phyloP scores from a whole-genome alignment of 2,888 invertebrate species.

The Pomacea canaliculata region DNA sequence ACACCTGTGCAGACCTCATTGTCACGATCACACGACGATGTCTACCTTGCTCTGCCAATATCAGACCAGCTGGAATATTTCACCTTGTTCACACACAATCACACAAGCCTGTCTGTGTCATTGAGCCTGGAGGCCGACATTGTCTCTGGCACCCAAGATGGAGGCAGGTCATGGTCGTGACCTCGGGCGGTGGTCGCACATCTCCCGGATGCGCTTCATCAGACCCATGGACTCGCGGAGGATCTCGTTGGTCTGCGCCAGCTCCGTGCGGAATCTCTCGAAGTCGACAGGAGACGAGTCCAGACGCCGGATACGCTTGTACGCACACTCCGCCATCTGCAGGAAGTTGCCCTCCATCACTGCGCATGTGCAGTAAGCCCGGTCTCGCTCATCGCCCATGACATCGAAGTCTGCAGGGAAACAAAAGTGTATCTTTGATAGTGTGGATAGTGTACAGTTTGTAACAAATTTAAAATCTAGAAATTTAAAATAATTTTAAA shows the following conservation, averaged over 20 bases:
- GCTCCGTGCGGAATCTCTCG: slow-evolving; percentile 48
- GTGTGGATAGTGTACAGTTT: neutral
- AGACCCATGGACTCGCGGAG: slow-evolving; percentile 45
- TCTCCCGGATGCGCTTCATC: slow-evolving; percentile 44
- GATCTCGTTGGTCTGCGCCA: slow-evolving; percentile 48
- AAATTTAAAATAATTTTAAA: no score
- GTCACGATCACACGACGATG: no score
- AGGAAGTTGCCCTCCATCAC: slow-evolving; percentile 52
- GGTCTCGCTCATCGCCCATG: slow-evolving; percentile 8
- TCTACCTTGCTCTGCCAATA: no score
- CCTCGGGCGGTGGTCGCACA: slow-evolving; percentile 44
- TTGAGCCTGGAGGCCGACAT: no score
- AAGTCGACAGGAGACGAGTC: slow-evolving; percentile 46
- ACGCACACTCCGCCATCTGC: slow-evolving; percentile 53
- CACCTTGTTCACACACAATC: no score
- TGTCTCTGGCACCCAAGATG: no score
- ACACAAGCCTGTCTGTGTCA: no score
- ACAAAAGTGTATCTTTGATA: neutral
- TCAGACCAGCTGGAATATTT: no score
- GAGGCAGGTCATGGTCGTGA: slow-evolving; percentile 10
- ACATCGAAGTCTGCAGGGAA: neutral
- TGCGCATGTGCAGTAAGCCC: slow-evolving; percentile 45
- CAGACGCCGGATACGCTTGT: slow-evolving; percentile 44
- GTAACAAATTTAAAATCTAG: no score
- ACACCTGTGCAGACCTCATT: no score